Evolutionary conservation across 1,140 invertebrate species (phyloP).

Genomic region (Gerris buenoi): DNA sequence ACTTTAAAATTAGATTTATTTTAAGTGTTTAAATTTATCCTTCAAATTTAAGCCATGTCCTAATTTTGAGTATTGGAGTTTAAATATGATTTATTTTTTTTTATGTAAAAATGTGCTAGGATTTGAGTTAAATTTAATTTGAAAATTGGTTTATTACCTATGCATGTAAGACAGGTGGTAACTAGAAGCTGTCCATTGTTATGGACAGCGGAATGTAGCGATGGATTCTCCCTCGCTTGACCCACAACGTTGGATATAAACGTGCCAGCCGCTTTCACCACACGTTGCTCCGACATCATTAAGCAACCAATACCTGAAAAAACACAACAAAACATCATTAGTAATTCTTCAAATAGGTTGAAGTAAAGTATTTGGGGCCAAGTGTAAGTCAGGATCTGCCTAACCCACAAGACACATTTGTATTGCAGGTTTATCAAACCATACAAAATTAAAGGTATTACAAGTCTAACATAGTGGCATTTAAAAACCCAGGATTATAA

Average conservation of each 20-base stretch:
- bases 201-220: slow-evolving; percentile 34
- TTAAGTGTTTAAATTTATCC: too few relatives aligned
- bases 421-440: too few relatives aligned
- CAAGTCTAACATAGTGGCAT: too few relatives aligned
- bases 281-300: slow-evolving; percentile 40
- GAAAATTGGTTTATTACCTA: too few relatives aligned
- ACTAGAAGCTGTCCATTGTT: slow-evolving; percentile 37
- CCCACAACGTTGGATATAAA: slow-evolving; percentile 42
- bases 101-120: too few relatives aligned
- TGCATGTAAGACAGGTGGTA: slow-evolving; percentile 33
- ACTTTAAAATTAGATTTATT: too few relatives aligned
- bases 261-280: slow-evolving; percentile 37
- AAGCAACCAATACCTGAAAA: slow-evolving; percentile 39
- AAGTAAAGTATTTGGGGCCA: background rate
- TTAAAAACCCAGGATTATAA: too few relatives aligned
- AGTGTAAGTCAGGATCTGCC: background rate
- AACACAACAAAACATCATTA: background rate
- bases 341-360: background rate
- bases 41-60: too few relatives aligned
- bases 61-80: too few relatives aligned
- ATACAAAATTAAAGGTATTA: too few relatives aligned
- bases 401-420: background rate
- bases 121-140: too few relatives aligned
- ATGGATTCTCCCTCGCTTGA: slow-evolving; percentile 33
- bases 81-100: too few relatives aligned